Conservation (phyloP, 2,888 invertebrate genomes). For the Arrhopalites spinosus region DNA sequence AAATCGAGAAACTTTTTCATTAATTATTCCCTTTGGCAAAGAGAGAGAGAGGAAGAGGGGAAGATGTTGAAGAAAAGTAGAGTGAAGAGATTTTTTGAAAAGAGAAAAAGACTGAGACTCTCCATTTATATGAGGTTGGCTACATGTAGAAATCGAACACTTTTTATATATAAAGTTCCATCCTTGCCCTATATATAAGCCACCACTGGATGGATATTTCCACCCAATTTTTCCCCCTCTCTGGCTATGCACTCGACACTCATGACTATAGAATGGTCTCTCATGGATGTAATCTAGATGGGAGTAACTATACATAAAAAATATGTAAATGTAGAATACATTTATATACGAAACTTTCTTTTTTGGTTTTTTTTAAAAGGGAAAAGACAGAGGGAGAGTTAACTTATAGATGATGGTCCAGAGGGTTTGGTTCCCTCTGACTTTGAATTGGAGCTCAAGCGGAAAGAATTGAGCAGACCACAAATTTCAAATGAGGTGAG, state of each 20-base stretch:
- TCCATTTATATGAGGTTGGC: no score
- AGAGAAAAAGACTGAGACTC: not conserved
- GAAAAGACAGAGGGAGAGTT: not conserved
- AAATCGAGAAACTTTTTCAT: slow-evolving; percentile 40
- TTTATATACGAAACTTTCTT: not conserved
- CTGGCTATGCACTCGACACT: no score
- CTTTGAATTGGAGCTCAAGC: slow-evolving; percentile 1
- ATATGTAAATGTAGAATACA: not conserved
- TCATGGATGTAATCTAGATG: no score
- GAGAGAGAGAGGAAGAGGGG: not conserved
- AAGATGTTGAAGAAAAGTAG: not conserved
- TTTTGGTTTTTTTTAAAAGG: not conserved
- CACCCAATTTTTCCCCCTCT: no score
- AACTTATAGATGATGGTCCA: not conserved
- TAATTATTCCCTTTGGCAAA: slow-evolving; percentile 44
- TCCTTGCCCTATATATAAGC: no score
- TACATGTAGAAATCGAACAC: no score
- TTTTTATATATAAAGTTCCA: no score
- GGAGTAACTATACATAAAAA: not conserved
- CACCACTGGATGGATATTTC: no score
- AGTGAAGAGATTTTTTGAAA: not conserved
- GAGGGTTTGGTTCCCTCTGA: not conserved
- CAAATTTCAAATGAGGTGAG: slow-evolving; percentile 15
- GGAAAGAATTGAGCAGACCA: not conserved
- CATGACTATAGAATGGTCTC: no score